phyloP scores from a whole-genome alignment of 2,113 vertebrate species.

The Corythoichthys haematopterus region DNA sequence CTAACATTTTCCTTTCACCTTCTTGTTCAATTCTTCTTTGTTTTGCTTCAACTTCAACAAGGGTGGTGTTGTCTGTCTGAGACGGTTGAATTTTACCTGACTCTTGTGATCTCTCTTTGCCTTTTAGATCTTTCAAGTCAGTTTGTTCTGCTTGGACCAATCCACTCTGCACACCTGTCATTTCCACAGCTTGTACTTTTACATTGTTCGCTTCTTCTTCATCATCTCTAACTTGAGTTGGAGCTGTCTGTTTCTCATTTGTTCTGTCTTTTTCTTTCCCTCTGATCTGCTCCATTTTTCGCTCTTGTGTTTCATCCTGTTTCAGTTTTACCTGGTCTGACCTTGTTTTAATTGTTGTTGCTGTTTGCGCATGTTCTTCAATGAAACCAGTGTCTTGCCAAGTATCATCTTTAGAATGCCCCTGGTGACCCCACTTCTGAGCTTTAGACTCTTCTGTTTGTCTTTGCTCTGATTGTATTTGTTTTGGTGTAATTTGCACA shows the following conservation, averaged over 20 bases:
- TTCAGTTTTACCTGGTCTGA: slow-evolving; percentile 1
- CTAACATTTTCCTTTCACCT: slow-evolving; percentile 1
- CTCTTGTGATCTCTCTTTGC: slow-evolving; percentile 16
- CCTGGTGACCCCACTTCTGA: background rate
- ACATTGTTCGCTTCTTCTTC: background rate
- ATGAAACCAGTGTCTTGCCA: background rate
- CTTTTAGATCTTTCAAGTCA: slow-evolving; percentile 32
- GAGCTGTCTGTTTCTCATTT: slow-evolving; percentile 1
- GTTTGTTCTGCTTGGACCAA: slow-evolving; percentile 29
- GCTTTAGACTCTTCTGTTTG: slow-evolving; percentile 18
- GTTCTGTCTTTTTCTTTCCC: slow-evolving; percentile 7
- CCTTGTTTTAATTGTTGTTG: slow-evolving; percentile 9
- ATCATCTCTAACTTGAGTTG: background rate
- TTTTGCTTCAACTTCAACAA: background rate
- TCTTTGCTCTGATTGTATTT: slow-evolving; percentile 42
- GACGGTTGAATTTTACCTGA: slow-evolving; percentile 4
- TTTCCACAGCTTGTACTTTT: background rate
- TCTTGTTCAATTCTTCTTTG: slow-evolving; percentile 7
- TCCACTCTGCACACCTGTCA: slow-evolving; percentile 19
- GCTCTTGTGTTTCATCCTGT: slow-evolving; percentile 5
- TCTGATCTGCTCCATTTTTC: slow-evolving; percentile 2
- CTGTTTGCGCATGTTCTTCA: slow-evolving; percentile 8
- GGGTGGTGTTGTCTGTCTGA: background rate
- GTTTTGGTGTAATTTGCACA: slow-evolving; percentile 15
- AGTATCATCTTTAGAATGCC: background rate